Base-by-base conservation (phyloP, 2,113 vertebrate genomes). In the Silurus meridionalis region DNA sequence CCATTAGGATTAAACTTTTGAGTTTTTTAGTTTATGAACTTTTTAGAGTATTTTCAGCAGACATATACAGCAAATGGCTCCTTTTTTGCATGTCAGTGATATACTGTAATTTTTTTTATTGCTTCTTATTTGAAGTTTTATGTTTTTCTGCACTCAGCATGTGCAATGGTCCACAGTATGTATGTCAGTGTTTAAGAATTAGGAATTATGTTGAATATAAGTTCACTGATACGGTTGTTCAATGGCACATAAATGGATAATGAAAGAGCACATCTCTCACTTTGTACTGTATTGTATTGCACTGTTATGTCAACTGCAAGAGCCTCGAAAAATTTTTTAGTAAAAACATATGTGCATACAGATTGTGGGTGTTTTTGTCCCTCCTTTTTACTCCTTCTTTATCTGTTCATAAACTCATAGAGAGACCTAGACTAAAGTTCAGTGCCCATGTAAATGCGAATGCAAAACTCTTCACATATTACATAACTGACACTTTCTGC, bases 271-370 rank as follows among this genome's bases (percentile, higher is more conserved):
- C 90, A 92, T 95, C 94, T 93, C 88, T 91, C 89, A 89, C 92
- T 91, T 93, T 90, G 93, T 94, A 93, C 93, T 94, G 93, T 93
- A 91, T 92, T 88, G 92, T 94, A 37, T 94, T 96, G 93, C 94
- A 95, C 94, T 95, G 94, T 93, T 90, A 93, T 92, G 92, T 90
- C 90, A 93, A 80, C 90, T 92, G 91, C 90, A 86, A 89, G 89
- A 87, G 91, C 93, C 93, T 89, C 37, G 91, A 92, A 90, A 86
- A 89, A 88, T 90, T 91, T 37, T 92, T 92, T 84, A 90, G 93
- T 94, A 90, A 92, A 94, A 93, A 90, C 88, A 93, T 93, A 88
- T 92, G 92, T 94, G 91, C 92, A 93, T 92, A 89, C 92, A 92
- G 90, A 93, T 94, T 93, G 94, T 92, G 91, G 81, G 81, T 82